Conservation (phyloP, 2,888 invertebrate species). For the Diarsia dahlii region DNA sequence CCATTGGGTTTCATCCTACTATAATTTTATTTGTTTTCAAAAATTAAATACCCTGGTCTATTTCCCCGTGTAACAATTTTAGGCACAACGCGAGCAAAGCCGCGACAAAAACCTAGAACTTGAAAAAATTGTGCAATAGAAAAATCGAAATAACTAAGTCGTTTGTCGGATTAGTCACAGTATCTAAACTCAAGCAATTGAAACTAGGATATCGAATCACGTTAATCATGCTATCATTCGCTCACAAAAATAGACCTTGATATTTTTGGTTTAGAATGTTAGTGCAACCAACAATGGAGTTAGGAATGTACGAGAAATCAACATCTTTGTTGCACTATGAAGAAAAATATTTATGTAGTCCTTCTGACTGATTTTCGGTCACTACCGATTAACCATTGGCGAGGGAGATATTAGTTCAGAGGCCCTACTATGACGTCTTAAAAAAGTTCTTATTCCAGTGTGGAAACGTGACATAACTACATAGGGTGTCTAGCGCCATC, state of each 20-base stretch:
- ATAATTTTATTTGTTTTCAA: too few species aligned
- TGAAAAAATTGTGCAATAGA: not conserved
- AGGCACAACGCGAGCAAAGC: not conserved
- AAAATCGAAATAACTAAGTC: not conserved
- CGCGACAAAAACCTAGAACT: not conserved
- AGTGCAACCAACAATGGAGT: not conserved
- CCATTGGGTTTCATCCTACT: too few species aligned
- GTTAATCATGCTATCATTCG: slow-evolving; percentile 39
- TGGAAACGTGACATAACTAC: too few species aligned
- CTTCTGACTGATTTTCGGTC: too few species aligned
- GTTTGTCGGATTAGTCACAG: slow-evolving; percentile 25
- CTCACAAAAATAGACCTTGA: slow-evolving; percentile 39
- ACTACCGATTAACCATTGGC: too few species aligned
- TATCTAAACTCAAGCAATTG: not conserved
- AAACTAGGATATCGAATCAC: slow-evolving; percentile 30
- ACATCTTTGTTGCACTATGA: not conserved
- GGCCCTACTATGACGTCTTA: too few species aligned
- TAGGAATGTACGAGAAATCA: not conserved
- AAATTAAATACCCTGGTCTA: too few species aligned
- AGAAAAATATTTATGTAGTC: not conserved
- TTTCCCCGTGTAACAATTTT: too few species aligned
- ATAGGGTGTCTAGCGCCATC: too few species aligned
- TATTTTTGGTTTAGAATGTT: slow-evolving; percentile 37
- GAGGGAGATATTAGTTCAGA: too few species aligned
- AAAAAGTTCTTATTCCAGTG: too few species aligned